Conservation (phyloP, 2,797 vertebrate species). For the Synanceia verrucosa region DNA sequence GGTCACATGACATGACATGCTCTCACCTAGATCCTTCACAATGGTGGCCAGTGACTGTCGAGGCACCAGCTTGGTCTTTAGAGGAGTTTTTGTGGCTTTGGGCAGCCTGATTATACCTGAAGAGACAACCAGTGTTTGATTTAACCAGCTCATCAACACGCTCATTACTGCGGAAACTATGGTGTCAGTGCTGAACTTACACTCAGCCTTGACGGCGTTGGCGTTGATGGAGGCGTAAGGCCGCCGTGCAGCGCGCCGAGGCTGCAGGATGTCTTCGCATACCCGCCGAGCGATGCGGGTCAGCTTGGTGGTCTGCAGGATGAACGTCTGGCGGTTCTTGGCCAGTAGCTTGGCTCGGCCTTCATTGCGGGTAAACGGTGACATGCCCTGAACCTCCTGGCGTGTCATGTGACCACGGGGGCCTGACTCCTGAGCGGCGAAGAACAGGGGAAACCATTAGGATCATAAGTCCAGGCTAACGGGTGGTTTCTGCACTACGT, state of each 20-base stretch:
- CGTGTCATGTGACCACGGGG: constrained; percentile 88
- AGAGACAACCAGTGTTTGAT: background rate
- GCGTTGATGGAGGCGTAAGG: constrained; percentile 95
- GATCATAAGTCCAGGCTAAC: background rate
- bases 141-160: background rate
- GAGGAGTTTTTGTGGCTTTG: constrained; percentile 90
- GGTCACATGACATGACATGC: background rate
- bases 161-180: too few relatives aligned
- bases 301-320: constrained; percentile 94
- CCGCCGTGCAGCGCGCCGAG: constrained; percentile 88
- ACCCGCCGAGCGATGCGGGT: constrained; percentile 92
- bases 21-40: constrained; percentile 92
- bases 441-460: background rate
- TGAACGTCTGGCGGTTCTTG: constrained; percentile 95
- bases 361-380: constrained; percentile 91
- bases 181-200: constrained; percentile 71
- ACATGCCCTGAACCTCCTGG: constrained; percentile 92
- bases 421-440: constrained; percentile 79
- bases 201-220: constrained; percentile 95
- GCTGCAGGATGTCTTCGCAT: constrained; percentile 93
- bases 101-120: constrained; percentile 93
- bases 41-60: constrained; percentile 89
- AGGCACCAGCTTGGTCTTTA: constrained; percentile 87
- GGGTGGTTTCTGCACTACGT: background rate
- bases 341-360: constrained; percentile 93